These are phyloP conservation scores for Lepilemur septentrionalis DNA, from an alignment of 2,797 vertebrate species.

Conservation along the genomic window DNA sequence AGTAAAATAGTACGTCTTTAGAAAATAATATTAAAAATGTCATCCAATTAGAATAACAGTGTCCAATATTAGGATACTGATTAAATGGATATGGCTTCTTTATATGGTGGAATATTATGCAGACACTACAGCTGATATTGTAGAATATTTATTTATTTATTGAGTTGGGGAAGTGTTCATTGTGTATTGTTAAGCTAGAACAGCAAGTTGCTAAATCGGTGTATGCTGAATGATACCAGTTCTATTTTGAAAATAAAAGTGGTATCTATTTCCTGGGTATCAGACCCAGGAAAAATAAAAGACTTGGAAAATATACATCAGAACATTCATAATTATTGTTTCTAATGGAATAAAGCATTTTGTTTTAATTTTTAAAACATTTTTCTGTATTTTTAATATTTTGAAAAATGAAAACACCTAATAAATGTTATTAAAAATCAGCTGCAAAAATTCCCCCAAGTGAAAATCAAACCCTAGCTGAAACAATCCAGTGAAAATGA, in stretches of 20 bases:
- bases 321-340: conserved; percentile 16
- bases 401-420: neutral
- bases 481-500: conserved; percentile 27
- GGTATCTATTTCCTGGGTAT: too few species aligned
- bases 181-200: neutral
- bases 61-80: neutral
- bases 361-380: neutral
- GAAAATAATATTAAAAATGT: neutral
- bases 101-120: neutral
- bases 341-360: neutral
- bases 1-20: conserved; percentile 12
- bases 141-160: neutral
- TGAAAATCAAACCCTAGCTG: conserved; percentile 18
- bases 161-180: neutral
- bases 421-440: conserved; percentile 25
- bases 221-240: neutral
- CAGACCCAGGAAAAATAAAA: neutral
- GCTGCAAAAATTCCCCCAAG: neutral
- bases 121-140: neutral
- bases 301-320: neutral
- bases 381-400: neutral
- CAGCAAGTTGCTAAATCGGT: neutral
- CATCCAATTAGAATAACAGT: neutral
- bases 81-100: conserved; percentile 44
- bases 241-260: conserved; percentile 16